These are phyloP conservation scores for Anser brachyrhynchus DNA, from an alignment of 2,113 vertebrate genomes.

Conservation along the genomic window DNA sequence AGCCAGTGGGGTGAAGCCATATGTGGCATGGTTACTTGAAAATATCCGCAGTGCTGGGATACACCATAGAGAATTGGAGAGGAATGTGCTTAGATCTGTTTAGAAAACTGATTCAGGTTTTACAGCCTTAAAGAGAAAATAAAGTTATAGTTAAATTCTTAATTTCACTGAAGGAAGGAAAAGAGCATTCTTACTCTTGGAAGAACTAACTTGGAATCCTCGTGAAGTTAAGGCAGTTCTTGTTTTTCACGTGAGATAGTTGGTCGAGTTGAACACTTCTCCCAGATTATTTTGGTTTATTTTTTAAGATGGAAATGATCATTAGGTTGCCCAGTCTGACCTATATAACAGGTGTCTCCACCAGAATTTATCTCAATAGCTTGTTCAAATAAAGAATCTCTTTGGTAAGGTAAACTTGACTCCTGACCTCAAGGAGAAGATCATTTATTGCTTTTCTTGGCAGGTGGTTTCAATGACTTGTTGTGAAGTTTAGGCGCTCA, in stretches of 20 bases:
- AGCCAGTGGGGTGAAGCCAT: conserved; percentile 61
- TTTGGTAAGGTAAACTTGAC: neutral
- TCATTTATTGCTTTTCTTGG: neutral
- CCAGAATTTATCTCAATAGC: neutral
- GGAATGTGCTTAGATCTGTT: conserved; percentile 47
- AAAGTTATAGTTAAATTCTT: neutral
- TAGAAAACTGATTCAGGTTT: neutral
- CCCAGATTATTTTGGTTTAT: too few species aligned
- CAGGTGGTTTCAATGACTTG: neutral
- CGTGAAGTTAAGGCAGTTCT: neutral
- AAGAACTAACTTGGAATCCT: neutral
- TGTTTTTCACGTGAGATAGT: neutral
- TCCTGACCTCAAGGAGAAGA: neutral
- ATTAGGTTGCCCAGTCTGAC: neutral
- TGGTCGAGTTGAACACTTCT: neutral
- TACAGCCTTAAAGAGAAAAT: conserved; percentile 27
- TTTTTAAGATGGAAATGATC: neutral
- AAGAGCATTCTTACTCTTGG: neutral
- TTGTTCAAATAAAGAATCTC: neutral
- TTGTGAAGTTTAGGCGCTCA: neutral
- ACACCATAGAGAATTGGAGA: conserved; percentile 49
- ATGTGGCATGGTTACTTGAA: conserved; percentile 37
- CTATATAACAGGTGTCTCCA: neutral
- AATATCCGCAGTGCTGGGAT: conserved; percentile 71
- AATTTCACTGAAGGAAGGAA: neutral